Percentiles rank a stretch among this genome's conserved stretches.
Conservation (phyloP, 2,113 vertebrate species). For the Grantiella picta region DNA sequence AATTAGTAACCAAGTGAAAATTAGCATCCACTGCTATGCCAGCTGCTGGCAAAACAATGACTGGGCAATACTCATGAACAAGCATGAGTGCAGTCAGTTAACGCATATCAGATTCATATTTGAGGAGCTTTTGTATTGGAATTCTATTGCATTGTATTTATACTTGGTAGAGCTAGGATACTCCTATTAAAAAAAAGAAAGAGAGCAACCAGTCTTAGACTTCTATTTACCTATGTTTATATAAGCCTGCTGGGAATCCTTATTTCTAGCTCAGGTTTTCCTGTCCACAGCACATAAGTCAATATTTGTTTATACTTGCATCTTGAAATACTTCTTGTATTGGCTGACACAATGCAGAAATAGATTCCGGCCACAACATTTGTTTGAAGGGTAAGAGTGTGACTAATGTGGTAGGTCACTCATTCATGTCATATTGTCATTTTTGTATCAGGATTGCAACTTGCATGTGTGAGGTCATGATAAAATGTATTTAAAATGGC, state of each 20-base stretch:
- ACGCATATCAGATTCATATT: not conserved
- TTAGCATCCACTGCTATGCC: not conserved
- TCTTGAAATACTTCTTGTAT: slow-evolving; percentile 45
- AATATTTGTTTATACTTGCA: slow-evolving; percentile 65
- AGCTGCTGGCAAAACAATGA: not conserved
- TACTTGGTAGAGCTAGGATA: slow-evolving; percentile 22
- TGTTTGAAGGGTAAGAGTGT: not conserved
- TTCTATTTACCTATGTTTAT: slow-evolving; percentile 32
- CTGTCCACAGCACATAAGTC: slow-evolving; percentile 54
- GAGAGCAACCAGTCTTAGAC: slow-evolving; percentile 5
- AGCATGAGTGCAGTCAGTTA: not conserved
- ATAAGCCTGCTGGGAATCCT: slow-evolving; percentile 44
- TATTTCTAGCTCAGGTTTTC: slow-evolving; percentile 57
- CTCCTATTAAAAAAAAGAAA: not conserved
- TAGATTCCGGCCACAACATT: slow-evolving; percentile 24
- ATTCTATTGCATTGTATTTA: slow-evolving; percentile 47
- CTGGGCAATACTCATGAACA: not conserved
- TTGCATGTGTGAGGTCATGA: slow-evolving; percentile 57
- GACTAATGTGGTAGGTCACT: slow-evolving; percentile 1
- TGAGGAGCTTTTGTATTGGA: slow-evolving; percentile 55
- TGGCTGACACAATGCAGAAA: slow-evolving; percentile 48
- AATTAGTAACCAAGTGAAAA: not conserved
- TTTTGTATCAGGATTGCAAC: slow-evolving; percentile 44
- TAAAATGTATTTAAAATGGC: slow-evolving; percentile 51
- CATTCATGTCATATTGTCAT: not conserved